phyloP scores from a whole-genome alignment of 2,797 vertebrate genomes.

The Helostoma temminkii region DNA sequence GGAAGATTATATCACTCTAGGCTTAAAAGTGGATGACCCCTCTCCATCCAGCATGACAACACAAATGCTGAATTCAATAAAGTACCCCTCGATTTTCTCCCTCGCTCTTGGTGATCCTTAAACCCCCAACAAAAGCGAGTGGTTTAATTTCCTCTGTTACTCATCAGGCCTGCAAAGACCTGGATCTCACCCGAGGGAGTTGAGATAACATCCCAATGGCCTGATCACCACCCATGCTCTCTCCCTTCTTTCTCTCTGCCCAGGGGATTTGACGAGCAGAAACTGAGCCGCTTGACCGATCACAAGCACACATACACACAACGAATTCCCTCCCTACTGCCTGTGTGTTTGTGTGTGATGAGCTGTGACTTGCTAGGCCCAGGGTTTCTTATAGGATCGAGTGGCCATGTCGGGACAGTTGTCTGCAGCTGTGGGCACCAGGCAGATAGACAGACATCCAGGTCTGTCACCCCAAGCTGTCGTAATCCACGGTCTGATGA shows the following conservation, averaged over 20 bases:
- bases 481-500: constrained; percentile 43
- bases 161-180: constrained; percentile 64
- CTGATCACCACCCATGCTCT: constrained; percentile 67
- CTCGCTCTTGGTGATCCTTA: too few relatives aligned
- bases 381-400: constrained; percentile 37
- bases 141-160: constrained; percentile 78
- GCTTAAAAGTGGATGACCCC: constrained; percentile 61
- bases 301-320: constrained; percentile 53
- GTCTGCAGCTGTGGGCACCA: constrained; percentile 63
- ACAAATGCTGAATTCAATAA: constrained; percentile 39
- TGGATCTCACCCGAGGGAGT: constrained; percentile 76
- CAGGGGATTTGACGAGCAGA: constrained; percentile 61
- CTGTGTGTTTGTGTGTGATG: constrained; percentile 67
- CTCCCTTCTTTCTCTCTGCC: constrained; percentile 47
- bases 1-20: constrained; percentile 69
- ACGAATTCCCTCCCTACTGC: constrained; percentile 58
- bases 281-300: constrained; percentile 70
- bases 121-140: constrained; percentile 73
- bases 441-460: constrained; percentile 25
- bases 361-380: constrained; percentile 64
- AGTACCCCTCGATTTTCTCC: constrained; percentile 35
- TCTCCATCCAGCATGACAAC: constrained; percentile 30
- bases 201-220: constrained; percentile 77
- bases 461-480: constrained; percentile 40
- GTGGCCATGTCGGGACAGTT: constrained; percentile 69